Evolutionary conservation across 2,888 invertebrate genomes (phyloP), one percentile per base, ranked within the genome.

Genomic region (Dolomedes plantarius): DNA sequence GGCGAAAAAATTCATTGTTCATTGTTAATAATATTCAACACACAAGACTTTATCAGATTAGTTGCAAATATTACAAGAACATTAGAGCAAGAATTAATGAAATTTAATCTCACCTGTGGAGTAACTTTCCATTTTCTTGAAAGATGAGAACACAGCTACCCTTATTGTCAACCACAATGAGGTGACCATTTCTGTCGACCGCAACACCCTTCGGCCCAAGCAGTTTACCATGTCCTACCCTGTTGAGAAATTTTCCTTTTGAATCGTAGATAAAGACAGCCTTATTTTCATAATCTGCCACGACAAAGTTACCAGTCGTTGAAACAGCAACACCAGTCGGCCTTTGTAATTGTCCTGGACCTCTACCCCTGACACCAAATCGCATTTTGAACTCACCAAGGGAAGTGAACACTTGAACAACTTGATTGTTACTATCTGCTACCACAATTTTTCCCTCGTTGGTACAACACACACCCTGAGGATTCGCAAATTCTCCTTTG

Each of bases 281-380:
- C 86, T 92, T 92, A 89, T 93, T 93, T 88, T 93, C 93, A 89
- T 93, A 93, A 89, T 93, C 93, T 3, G 93, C 92, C 7, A 93
- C 91, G 28, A 93, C 90, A 88, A 91, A 92, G 89, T 92, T 92
- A 11, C 92, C 92, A 88, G 91, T 92, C 13, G 90, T 90, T 65
- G 92, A 90, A 2, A 92, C 90, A 28, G 92, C 91, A 0, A 93
- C 92, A 36, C 93, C 93, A 2, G 93, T 93, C 11, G 93, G 93
- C 75, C 93, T 89, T 89, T 92, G 92, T 82, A 93, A 89, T 89
- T 92, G 92, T 0, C 93, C 93, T 0, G 92, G 91, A 39, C 91
- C 90, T 36, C 93, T 90, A 6, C 93, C 93, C n/a, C 92, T 91
- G 0, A 90, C 89, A 0, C 91, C 91, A 88, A 92, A 91, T 87